These are phyloP conservation scores for Uromys caudimaculatus DNA, from an alignment of 2,797 vertebrate species.

Conservation along the genomic window DNA sequence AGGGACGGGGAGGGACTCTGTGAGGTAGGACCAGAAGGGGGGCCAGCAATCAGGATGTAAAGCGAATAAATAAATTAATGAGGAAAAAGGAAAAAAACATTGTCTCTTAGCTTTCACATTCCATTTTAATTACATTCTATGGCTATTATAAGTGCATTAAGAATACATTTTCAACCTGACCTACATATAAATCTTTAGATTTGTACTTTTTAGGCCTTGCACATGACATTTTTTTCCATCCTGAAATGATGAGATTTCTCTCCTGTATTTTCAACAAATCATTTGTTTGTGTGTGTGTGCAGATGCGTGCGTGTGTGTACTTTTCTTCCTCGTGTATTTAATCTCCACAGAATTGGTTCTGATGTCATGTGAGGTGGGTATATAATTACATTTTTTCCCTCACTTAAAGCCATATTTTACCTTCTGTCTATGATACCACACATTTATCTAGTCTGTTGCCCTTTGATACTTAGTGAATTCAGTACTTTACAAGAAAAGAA, in stretches of 20 bases:
- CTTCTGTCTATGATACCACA: neutral
- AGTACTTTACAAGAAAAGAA: neutral
- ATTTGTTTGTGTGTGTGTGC: neutral
- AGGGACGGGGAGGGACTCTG: neutral
- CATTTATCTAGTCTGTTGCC: neutral
- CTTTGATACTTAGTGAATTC: neutral
- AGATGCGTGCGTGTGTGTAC: neutral
- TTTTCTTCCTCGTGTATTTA: slow-evolving; percentile 6
- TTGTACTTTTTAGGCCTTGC: neutral
- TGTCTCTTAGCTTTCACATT: neutral
- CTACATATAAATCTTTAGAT: neutral
- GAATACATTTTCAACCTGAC: neutral
- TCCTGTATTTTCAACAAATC: neutral
- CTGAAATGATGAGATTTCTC: neutral
- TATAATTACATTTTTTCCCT: neutral
- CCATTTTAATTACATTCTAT: neutral
- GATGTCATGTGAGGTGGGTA: neutral
- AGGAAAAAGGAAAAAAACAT: neutral
- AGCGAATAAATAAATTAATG: neutral
- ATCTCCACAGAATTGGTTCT: neutral
- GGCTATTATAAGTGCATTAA: neutral
- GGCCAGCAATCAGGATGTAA: neutral
- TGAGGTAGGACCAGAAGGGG: neutral
- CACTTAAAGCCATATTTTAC: neutral
- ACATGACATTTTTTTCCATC: neutral